Base-by-base conservation (phyloP, 1,140 invertebrate species). In the Drosophila ogumai region DNA sequence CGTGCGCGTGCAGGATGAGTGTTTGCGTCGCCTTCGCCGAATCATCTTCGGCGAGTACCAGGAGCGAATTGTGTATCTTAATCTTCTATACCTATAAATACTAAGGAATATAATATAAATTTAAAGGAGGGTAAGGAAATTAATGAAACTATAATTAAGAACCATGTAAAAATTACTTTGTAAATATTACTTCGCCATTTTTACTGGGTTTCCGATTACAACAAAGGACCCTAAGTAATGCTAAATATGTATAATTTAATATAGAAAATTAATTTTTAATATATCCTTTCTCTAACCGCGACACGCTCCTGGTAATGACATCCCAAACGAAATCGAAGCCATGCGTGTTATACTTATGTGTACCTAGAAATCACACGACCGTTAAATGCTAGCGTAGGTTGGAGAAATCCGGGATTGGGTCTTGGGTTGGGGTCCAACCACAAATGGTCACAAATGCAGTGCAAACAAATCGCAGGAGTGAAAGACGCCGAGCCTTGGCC, bases 401-500 rank as follows among this genome's bases (percentile, higher is more conserved):
- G 46, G 44, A 50, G 44, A 7, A 36, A 17, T 28, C 58, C 19
- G 38, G 56, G 56, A 63, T 61, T 43, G 15, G 19, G 8, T 7
- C 9, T 61, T 61, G 56, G 61, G 38, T 43, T 58, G 31, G 36
- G 38, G 25, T 32, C 49, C 19, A 47, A 46, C 66, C 40, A 63
- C 76, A 79, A 87, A 80, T 82, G 50, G 52, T 63, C 40, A 63
- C 76, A 79, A 87, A 80, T 88, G 79, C 75, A 88, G 65, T 79
- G 79, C 84, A 87, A 82, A 87, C 84, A 87, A 82, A 73, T 76
- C 59, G 71, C 59, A 6, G 61, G 49, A 60, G 75, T 68, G 57
- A 71, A 46, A 60, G 43, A 43, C 49, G 50, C 55, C 75, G 50
- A 76, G 46, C 79, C 71, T 75, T 87, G 79, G 82, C 75, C 71